phyloP scores from a whole-genome alignment of 2,888 invertebrate species.

The Caenorhabditis imperialis region DNA sequence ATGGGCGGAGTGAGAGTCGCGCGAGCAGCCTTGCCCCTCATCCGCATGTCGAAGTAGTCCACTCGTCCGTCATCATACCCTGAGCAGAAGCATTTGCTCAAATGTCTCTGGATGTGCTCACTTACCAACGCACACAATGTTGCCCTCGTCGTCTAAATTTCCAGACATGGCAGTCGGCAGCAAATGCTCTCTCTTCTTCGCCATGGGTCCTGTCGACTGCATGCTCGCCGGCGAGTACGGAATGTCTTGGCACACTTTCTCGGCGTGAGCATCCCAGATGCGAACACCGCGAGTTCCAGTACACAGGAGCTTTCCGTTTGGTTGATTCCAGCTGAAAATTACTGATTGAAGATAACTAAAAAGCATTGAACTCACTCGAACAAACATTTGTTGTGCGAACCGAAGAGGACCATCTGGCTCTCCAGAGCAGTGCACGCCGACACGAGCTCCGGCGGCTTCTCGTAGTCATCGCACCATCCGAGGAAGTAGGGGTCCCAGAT shows the following conservation, averaged over 20 bases:
- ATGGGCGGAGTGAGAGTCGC: slow-evolving; percentile 1
- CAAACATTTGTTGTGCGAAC: slow-evolving; percentile 38
- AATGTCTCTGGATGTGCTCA: not conserved
- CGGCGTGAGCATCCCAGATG: slow-evolving; percentile 75
- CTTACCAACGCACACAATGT: slow-evolving; percentile 31
- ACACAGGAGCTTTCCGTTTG: slow-evolving; percentile 66
- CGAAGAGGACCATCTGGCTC: slow-evolving; percentile 36
- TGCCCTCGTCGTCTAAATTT: slow-evolving; percentile 42
- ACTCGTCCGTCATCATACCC: slow-evolving; percentile 41
- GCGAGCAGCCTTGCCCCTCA: slow-evolving; percentile 21
- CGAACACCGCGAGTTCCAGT: slow-evolving; percentile 68
- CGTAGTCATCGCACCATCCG: slow-evolving; percentile 67
- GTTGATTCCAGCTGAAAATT: slow-evolving; percentile 73
- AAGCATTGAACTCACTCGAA: slow-evolving; percentile 35
- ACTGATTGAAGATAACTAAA: too few species aligned
- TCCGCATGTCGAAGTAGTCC: slow-evolving; percentile 47
- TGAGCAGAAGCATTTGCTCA: not conserved
- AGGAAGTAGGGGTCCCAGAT: slow-evolving; percentile 74
- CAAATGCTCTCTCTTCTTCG: not conserved
- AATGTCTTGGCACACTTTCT: slow-evolving; percentile 67
- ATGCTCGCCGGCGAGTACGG: slow-evolving; percentile 17
- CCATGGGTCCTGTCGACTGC: not conserved
- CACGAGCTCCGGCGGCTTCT: slow-evolving; percentile 36
- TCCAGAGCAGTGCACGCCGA: slow-evolving; percentile 38
- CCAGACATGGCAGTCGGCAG: slow-evolving; percentile 46